These are phyloP conservation scores for Stegostoma tigrinum DNA, from an alignment of 2,113 vertebrate species.

Conservation along the genomic window DNA sequence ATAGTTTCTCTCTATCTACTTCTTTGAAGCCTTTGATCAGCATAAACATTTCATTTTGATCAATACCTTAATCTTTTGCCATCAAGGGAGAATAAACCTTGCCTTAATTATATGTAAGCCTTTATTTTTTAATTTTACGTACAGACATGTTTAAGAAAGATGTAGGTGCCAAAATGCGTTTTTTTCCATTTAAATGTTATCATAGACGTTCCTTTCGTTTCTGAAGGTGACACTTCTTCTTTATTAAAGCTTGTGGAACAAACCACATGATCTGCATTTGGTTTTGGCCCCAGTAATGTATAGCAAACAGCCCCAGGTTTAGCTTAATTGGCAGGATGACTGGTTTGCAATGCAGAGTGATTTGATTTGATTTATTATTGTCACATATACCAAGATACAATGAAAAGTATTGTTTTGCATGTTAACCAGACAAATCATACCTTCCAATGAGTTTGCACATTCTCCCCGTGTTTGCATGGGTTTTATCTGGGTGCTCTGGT, in stretches of 20 bases:
- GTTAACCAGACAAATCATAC: too few species aligned
- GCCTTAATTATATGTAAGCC: neutral
- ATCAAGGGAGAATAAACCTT: neutral
- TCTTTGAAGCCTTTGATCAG: neutral
- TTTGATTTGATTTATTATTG: too few species aligned
- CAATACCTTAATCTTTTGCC: neutral
- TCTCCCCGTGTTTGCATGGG: too few species aligned
- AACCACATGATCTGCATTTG: neutral
- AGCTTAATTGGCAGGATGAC: too few species aligned
- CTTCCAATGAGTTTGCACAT: too few species aligned
- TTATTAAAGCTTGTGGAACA: neutral
- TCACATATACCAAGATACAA: too few species aligned
- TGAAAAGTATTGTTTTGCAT: too few species aligned
- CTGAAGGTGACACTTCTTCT: constrained; percentile 20
- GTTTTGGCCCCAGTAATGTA: neutral
- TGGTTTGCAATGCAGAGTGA: too few species aligned
- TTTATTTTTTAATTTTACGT: neutral
- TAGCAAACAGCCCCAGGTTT: neutral
- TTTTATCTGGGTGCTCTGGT: too few species aligned
- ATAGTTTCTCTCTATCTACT: neutral
- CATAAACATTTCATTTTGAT: neutral
- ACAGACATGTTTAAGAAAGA: neutral
- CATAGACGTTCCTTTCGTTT: neutral
- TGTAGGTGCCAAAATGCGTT: neutral
- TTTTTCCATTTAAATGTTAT: neutral